A percentile compares a stretch with the other conserved stretches of the same genome.
phyloP scores from a whole-genome alignment of 2,888 invertebrate species.

The Timandra comae region DNA sequence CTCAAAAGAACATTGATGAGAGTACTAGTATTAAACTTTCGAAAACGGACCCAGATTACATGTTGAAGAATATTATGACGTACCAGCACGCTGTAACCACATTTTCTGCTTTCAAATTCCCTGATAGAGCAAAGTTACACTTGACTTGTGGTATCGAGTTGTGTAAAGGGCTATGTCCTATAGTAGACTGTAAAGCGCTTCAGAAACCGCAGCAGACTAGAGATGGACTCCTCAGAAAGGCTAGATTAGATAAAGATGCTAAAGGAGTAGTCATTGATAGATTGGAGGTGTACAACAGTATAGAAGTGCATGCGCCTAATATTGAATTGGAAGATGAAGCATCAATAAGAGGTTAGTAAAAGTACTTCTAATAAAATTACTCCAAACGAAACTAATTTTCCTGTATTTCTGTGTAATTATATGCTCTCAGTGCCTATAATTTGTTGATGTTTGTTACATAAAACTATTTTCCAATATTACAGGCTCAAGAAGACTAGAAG shows the following conservation, averaged over 20 bases:
- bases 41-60: slow-evolving; percentile 53
- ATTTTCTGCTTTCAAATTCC: slow-evolving; percentile 90
- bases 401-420: too few species aligned
- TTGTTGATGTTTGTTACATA: background rate
- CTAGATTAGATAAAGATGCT: slow-evolving; percentile 67
- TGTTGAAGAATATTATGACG: slow-evolving; percentile 68
- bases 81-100: slow-evolving; percentile 76
- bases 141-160: slow-evolving; percentile 85
- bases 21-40: slow-evolving; percentile 40
- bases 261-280: slow-evolving; percentile 79
- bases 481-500: slow-evolving; percentile 66
- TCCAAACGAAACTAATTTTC: too few species aligned
- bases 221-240: slow-evolving; percentile 63
- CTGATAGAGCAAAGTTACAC: slow-evolving; percentile 85
- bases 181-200: slow-evolving; percentile 72
- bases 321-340: slow-evolving; percentile 82
- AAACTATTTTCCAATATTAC: slow-evolving; percentile 21
- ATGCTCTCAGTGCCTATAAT: too few species aligned
- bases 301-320: slow-evolving; percentile 87
- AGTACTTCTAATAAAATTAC: too few species aligned
- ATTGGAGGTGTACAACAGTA: slow-evolving; percentile 86
- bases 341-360: slow-evolving; percentile 59
- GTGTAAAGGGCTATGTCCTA: slow-evolving; percentile 83
- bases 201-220: slow-evolving; percentile 64
- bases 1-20: slow-evolving; percentile 48